A percentile compares a stretch with the other conserved stretches of the same genome.
Conservation (phyloP, 2,888 invertebrate genomes). For the Atethmia centrago region DNA sequence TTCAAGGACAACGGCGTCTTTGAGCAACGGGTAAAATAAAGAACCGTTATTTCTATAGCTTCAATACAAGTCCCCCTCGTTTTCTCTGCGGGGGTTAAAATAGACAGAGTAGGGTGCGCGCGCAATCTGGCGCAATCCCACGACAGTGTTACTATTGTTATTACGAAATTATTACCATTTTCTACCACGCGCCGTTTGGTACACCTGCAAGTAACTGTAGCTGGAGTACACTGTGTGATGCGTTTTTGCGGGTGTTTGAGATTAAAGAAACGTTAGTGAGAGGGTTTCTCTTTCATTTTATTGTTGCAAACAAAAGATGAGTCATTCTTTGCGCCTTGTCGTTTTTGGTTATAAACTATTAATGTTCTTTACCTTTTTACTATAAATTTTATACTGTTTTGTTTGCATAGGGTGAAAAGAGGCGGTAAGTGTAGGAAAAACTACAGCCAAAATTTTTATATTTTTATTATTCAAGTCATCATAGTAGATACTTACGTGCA, state of each 20-base stretch:
- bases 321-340: neutral
- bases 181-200: constrained; percentile 58
- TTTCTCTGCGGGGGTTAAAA: constrained; percentile 38
- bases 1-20: constrained; percentile 21
- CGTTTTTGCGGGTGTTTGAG: constrained; percentile 30
- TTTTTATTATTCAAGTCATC: neutral
- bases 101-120: constrained; percentile 50
- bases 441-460: neutral
- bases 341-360: neutral
- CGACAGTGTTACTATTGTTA: constrained; percentile 50
- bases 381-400: too few relatives aligned
- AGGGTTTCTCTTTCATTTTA: constrained; percentile 39
- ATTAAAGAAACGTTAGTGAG: constrained; percentile 26
- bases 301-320: neutral
- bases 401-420: neutral
- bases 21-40: constrained; percentile 9
- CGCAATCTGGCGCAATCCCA: constrained; percentile 44
- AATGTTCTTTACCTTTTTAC: neutral
- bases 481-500: neutral
- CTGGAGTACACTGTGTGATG: constrained; percentile 46
- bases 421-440: neutral
- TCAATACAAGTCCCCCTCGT: constrained; percentile 32
- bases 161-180: constrained; percentile 54
- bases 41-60: constrained; percentile 56
- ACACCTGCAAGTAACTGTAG: constrained; percentile 60